A percentile compares a stretch with the other conserved stretches of the same genome.
Evolutionary conservation across 2,888 invertebrate genomes (phyloP).

Genomic region (Caenorhabditis uteleia): DNA sequence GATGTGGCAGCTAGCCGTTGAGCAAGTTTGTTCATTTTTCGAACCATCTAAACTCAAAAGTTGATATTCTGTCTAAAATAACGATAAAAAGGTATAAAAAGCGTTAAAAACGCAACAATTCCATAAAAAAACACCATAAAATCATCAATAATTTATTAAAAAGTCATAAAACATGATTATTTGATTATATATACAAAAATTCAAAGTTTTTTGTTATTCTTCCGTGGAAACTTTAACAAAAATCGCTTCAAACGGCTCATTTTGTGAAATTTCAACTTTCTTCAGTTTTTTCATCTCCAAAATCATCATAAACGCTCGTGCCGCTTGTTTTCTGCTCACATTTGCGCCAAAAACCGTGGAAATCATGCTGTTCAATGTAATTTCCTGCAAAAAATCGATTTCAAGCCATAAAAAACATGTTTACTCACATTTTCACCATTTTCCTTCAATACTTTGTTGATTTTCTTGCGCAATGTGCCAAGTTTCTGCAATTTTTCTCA

Average conservation of each 20-base stretch:
- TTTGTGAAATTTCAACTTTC: constrained; percentile 3
- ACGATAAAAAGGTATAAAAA: no score
- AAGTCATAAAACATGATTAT: neutral
- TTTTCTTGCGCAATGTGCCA: no score
- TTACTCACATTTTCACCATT: no score
- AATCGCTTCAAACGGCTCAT: constrained; percentile 4
- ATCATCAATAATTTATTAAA: constrained; percentile 1
- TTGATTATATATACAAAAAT: neutral
- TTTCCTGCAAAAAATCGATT: neutral
- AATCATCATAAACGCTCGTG: constrained; percentile 5
- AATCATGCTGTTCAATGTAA: neutral
- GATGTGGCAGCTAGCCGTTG: constrained; percentile 28
- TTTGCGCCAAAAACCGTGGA: neutral
- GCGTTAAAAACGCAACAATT: neutral
- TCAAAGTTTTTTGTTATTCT: no score
- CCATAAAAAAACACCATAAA: neutral
- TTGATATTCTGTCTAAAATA: neutral
- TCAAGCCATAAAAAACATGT: no score
- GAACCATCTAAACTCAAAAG: constrained; percentile 20
- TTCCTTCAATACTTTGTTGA: no score
- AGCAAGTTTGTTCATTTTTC: constrained; percentile 37
- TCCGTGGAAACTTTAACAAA: neutral
- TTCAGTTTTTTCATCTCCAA: constrained; percentile 4
- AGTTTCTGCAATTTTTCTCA: no score
- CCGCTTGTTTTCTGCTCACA: neutral